Percentiles rank a stretch among this genome's conserved stretches.
phyloP scores from a whole-genome alignment of 2,113 vertebrate species.

The Macroglossus sobrinus region DNA sequence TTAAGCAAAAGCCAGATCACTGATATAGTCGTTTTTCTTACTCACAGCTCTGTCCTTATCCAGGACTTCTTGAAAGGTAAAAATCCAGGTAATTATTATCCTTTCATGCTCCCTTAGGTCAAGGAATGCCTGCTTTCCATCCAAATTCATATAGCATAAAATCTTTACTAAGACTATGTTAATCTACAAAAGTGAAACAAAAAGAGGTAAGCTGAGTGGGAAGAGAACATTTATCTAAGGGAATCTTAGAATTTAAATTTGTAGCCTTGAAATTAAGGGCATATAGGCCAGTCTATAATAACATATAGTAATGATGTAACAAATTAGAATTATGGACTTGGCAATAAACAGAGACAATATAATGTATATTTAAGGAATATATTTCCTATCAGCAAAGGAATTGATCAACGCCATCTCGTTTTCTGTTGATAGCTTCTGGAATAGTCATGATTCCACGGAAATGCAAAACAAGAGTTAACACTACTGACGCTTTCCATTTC shows the following conservation, averaged over 20 bases:
- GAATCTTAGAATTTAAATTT: constrained; percentile 46
- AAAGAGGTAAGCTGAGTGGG: neutral
- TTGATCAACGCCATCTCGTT: constrained; percentile 58
- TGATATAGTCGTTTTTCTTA: neutral
- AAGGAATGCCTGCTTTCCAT: neutral
- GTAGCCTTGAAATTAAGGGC: constrained; percentile 55
- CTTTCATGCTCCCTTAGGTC: neutral
- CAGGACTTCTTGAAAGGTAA: neutral
- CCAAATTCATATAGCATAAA: neutral
- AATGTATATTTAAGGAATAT: constrained; percentile 65
- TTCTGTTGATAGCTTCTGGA: constrained; percentile 47
- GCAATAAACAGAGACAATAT: constrained; percentile 58
- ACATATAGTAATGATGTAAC: constrained; percentile 46
- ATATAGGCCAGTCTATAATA: neutral
- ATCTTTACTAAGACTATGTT: neutral
- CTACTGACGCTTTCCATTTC: neutral
- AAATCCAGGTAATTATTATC: neutral
- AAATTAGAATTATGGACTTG: constrained; percentile 46
- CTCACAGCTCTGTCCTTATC: neutral
- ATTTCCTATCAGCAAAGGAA: constrained; percentile 57
- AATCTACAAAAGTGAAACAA: neutral
- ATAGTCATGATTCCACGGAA: constrained; percentile 38
- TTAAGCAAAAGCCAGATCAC: neutral
- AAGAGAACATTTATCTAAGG: neutral
- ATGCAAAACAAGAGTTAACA: constrained; percentile 64